These are phyloP conservation scores for Propithecus deckenii DNA, from an alignment of 2,797 vertebrate genomes.

Conservation along the genomic window DNA sequence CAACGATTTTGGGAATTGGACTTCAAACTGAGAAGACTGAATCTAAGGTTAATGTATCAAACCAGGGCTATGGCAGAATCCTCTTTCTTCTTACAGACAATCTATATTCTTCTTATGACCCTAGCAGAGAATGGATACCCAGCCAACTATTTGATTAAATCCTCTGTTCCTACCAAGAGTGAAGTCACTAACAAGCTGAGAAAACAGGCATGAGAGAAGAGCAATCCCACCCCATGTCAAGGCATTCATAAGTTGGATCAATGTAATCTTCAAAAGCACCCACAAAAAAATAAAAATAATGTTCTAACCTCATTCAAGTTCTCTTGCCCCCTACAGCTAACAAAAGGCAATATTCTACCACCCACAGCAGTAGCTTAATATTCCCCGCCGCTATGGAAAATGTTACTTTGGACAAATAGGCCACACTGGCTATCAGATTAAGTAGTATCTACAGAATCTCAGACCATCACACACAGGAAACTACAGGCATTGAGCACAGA, in stretches of 20 bases:
- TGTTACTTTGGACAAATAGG: constrained; percentile 57
- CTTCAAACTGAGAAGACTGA: constrained; percentile 45
- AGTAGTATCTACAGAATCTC: constrained; percentile 45
- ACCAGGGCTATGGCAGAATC: background rate
- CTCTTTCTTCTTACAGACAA: constrained; percentile 26
- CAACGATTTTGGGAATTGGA: background rate
- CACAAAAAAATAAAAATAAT: constrained; percentile 63
- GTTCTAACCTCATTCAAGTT: constrained; percentile 40
- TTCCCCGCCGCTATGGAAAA: constrained; percentile 56
- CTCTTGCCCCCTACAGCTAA: constrained; percentile 26
- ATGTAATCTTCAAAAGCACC: constrained; percentile 62
- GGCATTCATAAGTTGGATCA: constrained; percentile 58
- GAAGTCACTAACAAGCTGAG: constrained; percentile 57
- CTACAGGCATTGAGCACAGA: constrained; percentile 48
- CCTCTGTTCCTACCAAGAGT: constrained; percentile 47
- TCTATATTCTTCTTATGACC: background rate
- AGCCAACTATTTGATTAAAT: constrained; percentile 61
- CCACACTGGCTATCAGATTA: constrained; percentile 41
- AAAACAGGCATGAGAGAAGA: background rate
- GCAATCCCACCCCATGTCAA: constrained; percentile 57
- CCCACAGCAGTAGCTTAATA: background rate
- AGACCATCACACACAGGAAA: constrained; percentile 38
- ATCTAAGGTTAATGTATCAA: constrained; percentile 55
- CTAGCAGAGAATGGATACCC: constrained; percentile 9
- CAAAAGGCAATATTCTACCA: constrained; percentile 59